Evolutionary conservation across 2,888 invertebrate species (phyloP).

Genomic region (Cephus rjabovi): DNA sequence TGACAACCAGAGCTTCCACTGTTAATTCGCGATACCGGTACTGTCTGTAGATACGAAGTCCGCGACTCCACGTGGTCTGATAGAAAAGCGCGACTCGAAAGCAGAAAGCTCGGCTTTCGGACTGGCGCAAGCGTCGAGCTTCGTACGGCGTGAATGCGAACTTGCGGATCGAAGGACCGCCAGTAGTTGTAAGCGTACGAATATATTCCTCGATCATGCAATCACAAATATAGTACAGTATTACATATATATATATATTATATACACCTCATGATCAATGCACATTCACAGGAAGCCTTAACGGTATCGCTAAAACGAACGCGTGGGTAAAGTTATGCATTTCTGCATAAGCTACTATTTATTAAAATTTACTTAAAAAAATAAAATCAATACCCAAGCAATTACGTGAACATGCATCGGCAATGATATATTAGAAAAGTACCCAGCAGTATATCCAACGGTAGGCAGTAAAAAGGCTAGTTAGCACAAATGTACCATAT

Average conservation of each 20-base stretch:
- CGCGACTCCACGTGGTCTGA: slow-evolving; percentile 56
- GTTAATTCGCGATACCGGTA: slow-evolving; percentile 26
- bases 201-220: neutral
- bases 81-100: slow-evolving; percentile 47
- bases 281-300: too few relatives aligned
- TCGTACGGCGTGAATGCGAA: neutral
- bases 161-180: neutral
- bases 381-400: neutral
- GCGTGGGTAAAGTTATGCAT: too few relatives aligned
- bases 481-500: neutral
- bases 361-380: too few relatives aligned
- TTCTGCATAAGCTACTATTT: too few relatives aligned
- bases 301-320: too few relatives aligned
- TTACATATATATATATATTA: too few relatives aligned
- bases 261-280: too few relatives aligned
- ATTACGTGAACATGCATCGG: neutral
- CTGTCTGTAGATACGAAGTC: slow-evolving; percentile 31
- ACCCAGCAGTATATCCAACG: too few relatives aligned
- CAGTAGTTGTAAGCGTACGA: neutral
- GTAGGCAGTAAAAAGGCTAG: too few relatives aligned
- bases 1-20: neutral
- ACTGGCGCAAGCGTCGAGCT: slow-evolving; percentile 50
- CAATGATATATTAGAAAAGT: neutral
- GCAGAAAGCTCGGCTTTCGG: slow-evolving; percentile 49
- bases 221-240: neutral